These are phyloP conservation scores for Phyllostomus hastatus DNA, from an alignment of 2,113 vertebrate species.

Conservation along the genomic window DNA sequence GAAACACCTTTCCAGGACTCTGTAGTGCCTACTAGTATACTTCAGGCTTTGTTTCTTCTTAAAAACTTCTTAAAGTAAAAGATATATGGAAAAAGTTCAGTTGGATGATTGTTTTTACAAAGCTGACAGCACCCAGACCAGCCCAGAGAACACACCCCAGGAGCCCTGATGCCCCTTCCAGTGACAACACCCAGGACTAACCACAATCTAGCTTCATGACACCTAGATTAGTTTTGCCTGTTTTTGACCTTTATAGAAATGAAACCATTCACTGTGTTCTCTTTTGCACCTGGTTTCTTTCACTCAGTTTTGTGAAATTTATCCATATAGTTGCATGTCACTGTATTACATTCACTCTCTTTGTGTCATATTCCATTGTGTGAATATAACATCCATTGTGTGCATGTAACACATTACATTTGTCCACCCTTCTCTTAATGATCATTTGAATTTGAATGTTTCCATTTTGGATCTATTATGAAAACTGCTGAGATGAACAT, in stretches of 20 bases:
- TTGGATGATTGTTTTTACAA: background rate
- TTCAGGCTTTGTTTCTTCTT: background rate
- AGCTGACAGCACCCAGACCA: background rate
- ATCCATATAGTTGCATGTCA: background rate
- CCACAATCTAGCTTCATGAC: background rate
- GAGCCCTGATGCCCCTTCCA: background rate
- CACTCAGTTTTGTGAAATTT: background rate
- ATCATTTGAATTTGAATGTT: background rate
- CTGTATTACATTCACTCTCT: background rate
- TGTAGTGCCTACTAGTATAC: background rate
- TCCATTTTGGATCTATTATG: background rate
- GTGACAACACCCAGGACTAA: background rate
- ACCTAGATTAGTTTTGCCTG: background rate
- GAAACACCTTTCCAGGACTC: background rate
- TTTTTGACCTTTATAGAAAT: background rate
- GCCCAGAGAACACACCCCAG: background rate
- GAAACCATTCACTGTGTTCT: background rate
- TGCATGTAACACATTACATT: background rate
- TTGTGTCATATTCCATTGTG: background rate
- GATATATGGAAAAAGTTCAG: background rate
- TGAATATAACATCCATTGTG: background rate
- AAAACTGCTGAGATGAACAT: background rate
- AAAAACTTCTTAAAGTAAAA: background rate
- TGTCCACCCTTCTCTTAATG: background rate
- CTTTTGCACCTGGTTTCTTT: background rate